Conservation (phyloP, 1,140 invertebrate genomes). For the Drosophila rufa region DNA sequence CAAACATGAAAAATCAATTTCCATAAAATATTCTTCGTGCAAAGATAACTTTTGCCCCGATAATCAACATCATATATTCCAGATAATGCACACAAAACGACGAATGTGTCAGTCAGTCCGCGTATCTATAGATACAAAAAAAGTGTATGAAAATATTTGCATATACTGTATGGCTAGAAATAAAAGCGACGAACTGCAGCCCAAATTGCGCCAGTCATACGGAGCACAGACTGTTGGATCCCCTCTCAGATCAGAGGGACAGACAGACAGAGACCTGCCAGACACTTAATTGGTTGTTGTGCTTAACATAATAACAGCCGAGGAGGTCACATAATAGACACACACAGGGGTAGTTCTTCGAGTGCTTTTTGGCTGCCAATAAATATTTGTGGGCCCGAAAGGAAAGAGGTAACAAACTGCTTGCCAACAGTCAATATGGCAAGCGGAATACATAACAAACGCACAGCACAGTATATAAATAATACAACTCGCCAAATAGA, state of each 20-base stretch:
- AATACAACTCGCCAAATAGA: constrained; percentile 68
- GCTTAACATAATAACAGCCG: constrained; percentile 76
- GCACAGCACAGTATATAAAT: constrained; percentile 71
- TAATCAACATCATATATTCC: constrained; percentile 37
- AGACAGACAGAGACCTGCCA: constrained; percentile 42
- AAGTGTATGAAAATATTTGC: constrained; percentile 35
- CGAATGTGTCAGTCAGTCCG: constrained; percentile 13
- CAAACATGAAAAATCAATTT: constrained; percentile 43
- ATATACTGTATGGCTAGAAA: constrained; percentile 10
- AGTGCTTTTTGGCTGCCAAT: constrained; percentile 75
- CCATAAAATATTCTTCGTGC: constrained; percentile 27
- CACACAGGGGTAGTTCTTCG: constrained; percentile 53
- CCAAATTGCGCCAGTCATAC: constrained; percentile 40
- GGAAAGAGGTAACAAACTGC: constrained; percentile 73
- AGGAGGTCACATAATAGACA: constrained; percentile 78
- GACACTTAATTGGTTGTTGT: constrained; percentile 81
- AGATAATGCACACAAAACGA: constrained; percentile 41
- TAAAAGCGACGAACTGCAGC: constrained; percentile 6
- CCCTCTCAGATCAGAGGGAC: constrained; percentile 22
- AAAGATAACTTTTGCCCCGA: constrained; percentile 2
- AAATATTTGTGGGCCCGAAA: constrained; percentile 44
- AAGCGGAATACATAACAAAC: constrained; percentile 68
- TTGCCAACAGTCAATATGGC: constrained; percentile 65
- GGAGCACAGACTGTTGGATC: constrained; percentile 27
- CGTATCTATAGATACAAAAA: constrained; percentile 41